Conservation (phyloP, 2,797 vertebrate genomes). For the Gobio occitaniae region DNA sequence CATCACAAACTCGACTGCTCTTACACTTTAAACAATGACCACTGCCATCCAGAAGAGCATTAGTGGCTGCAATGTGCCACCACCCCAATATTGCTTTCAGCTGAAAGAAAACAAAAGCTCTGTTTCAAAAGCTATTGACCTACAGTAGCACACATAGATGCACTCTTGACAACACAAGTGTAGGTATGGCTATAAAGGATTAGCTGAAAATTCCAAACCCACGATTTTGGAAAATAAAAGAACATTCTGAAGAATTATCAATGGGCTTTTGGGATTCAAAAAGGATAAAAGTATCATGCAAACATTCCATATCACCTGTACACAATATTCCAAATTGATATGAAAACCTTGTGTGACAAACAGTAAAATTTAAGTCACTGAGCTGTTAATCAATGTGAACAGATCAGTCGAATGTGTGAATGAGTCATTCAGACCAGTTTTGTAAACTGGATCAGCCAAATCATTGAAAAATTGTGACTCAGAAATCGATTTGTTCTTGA, state of each 20-base stretch:
- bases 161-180: not conserved
- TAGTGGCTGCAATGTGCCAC: not conserved
- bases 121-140: not conserved
- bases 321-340: not conserved
- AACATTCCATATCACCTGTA: not conserved
- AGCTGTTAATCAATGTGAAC: not conserved
- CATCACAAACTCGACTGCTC: constrained; percentile 21
- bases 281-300: not conserved
- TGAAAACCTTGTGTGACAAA: not conserved
- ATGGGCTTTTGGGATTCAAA: not conserved
- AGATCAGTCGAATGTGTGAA: not conserved
- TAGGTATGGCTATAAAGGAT: not conserved
- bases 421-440: not conserved
- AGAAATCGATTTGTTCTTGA: no score
- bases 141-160: not conserved
- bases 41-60: not conserved
- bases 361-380: not conserved
- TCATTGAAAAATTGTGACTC: no score
- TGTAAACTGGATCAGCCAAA: no score
- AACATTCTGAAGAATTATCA: not conserved
- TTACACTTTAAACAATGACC: constrained; percentile 4
- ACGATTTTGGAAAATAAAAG: not conserved
- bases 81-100: not conserved
- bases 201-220: not conserved
- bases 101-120: not conserved